Base-by-base conservation (phyloP, 2,888 invertebrate genomes). In the Phaonia tiefii region DNA sequence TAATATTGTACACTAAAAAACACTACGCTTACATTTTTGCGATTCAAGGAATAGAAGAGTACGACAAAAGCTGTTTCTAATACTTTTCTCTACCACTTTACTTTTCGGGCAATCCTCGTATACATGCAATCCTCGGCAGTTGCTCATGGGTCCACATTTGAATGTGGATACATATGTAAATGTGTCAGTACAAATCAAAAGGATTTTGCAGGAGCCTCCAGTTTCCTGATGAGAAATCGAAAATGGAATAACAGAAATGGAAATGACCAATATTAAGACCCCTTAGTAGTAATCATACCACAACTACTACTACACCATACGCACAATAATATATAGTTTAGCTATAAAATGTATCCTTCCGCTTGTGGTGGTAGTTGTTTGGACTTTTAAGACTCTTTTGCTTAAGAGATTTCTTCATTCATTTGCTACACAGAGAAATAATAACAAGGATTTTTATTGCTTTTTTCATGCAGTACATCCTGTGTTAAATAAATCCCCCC, bases 381-480 rank as follows among this genome's bases (percentile, higher is more conserved):
- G 42, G 37, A 67, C 20, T 78, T 60, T 73, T 78, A 73, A 73
- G 69, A 67, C 54, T 69, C 22, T 54, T 56, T 13, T 78, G 26
- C 49, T 49, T 44, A 22, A 42, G 44, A 15, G n/a, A 60, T 42
- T 42, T 63, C 3, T 31, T 31, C 31, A 31, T n/a, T n/a, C n/a
- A n/a, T n/a, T n/a, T n/a, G n/a, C n/a, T 31, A 44, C 22, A 44
- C 13, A 65, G 22, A 20, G 13, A 54, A 46, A 46, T 46, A 65
- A 65, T 51, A 67, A 51, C 13, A 67, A 31, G 51, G 8, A 51
- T 67, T 67, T 67, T 67, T 67, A 67, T 51, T 51, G 49, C 49
- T 49, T 66, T 46, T 46, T 63, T 77, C 69, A 73, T 44, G 69
- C 65, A 70, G 54, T 51, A 73, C 22, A 69, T 54, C 69, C 25